Evolutionary conservation across 1,140 invertebrate genomes (phyloP), one percentile per base, ranked within the genome.

Genomic region (Delia radicum): DNA sequence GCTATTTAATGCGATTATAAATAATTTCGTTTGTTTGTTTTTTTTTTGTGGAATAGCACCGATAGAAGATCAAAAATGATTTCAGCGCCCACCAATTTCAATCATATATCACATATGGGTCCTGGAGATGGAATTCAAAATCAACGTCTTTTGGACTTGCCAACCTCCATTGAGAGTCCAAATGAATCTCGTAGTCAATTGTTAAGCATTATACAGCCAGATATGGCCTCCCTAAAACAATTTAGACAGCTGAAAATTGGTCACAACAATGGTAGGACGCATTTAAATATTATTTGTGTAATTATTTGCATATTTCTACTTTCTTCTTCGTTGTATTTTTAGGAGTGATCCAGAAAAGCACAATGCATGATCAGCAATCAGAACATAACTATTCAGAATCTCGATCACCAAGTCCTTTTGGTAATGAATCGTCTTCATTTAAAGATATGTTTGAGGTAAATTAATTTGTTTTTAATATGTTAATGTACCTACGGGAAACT

Each of bases 61-160:
- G 96, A 98, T 87, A 90, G 96, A 77, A 91, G 95, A 78, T 97
- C 96, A 8, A 94, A 96, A 85, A 90, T 99, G 87, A 99, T 99
- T 84, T 99, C 97, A 21, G 96, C 94, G 15, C 98, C 98, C 15
- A 97, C 95, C 13, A 98, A 99, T 88, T 99, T 99, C 87, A 97
- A 97, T 82, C 98, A 99, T 88, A 95, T 99, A 77, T 96, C 94
- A 80, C 98, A 99, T 87, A 98, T 99, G 95, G 98, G 98, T 63
- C 98, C 98, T 75, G 97, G 96, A 10, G 95, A 96, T 87, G 95
- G 95, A 31, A 97, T 96, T 84, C 94, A 97, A 87, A 94, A 97
- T 82, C 96, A 99, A 87, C 90, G 95, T 74, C 90, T 98, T 63
- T 90, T 98, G 73, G 96, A 98, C 88, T 88, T 98, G 80, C 96